Evolutionary conservation across 35 echinoderm and acorn worm species (phyloP).

Genomic region (Holothuria glaberrima): DNA sequence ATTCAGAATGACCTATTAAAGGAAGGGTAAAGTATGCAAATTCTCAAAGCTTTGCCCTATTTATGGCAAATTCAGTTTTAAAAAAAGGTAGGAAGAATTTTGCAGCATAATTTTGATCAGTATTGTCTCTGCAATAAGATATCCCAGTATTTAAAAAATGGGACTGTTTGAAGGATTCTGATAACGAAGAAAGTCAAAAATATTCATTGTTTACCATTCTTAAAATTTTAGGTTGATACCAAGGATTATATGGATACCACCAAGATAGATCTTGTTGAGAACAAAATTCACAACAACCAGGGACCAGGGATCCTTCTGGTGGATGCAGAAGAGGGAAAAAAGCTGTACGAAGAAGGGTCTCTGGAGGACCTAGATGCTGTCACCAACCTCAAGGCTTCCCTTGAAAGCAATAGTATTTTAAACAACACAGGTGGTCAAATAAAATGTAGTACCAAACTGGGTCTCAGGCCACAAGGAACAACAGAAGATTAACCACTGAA

Average conservation of each 20-base stretch:
- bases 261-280: not conserved
- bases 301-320: conserved; percentile 46
- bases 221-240: conserved; percentile 22
- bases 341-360: not conserved
- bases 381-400: not conserved
- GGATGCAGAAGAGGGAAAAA: conserved; percentile 30
- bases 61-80: no score
- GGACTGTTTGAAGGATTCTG: not conserved
- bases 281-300: conserved; percentile 48
- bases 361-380: conserved; percentile 32
- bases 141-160: not conserved
- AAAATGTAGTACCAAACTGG: conserved; percentile 8
- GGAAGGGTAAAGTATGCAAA: no score
- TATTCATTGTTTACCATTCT: not conserved
- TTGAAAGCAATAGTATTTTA: not conserved
- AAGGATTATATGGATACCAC: conserved; percentile 36
- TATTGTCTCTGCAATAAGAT: not conserved
- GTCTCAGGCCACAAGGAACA: no score
- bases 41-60: no score
- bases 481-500: no score
- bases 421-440: conserved; percentile 9
- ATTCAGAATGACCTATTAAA: no score
- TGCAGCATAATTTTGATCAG: no score
- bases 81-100: no score
- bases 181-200: not conserved